Base-by-base conservation (phyloP, 2,113 vertebrate species). In the Hippopotamus amphibius region DNA sequence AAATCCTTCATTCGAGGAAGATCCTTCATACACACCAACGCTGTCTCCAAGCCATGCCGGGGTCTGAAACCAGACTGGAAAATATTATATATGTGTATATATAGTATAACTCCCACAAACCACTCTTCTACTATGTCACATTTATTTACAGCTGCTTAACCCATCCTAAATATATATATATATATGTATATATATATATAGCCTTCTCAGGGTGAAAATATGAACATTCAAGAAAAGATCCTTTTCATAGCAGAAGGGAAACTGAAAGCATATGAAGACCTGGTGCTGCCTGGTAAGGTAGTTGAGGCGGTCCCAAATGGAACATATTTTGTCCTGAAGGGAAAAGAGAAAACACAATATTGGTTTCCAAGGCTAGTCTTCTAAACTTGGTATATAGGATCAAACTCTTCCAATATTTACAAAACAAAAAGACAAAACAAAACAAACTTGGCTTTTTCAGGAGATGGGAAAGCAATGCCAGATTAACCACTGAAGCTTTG, bases 11-110 rank as follows among this genome's bases (percentile, higher is more conserved):
- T 97, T 98, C 83, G 97, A 98, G 97, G 97, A 97, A 97, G 98
- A 98, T 93, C 98, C 98, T 98, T 98, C 98, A 97, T 96, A 98
- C 97, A 98, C 98, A 98, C 97, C 98, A 98, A 97, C 98, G 98
- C 98, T 96, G 98, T 98, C 98, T 98, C 98, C 97, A 97, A 98
- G 98, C 98, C 98, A 98, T 97, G 98, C 79, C 97, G 98, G 97
- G 98, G 96, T 98, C 98, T 98, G 98, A 98, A 98, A 98, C 98
- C 98, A 98, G 98, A 98, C 98, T 98, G 97, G 98, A 98, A 98
- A 98, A 98, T 97, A 98, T 98, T 97, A 98, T 97, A 98, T 97
- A 98, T 97, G 98, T 98, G 97, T 98, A 98, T 98, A 98, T 97
- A 98, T 88, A 89, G 93, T 97, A 92, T 93, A 97, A 97, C 97